Evolutionary conservation across 1,140 invertebrate genomes (phyloP), one percentile per base, ranked within the genome.

Genomic region (Ceratina australensis): DNA sequence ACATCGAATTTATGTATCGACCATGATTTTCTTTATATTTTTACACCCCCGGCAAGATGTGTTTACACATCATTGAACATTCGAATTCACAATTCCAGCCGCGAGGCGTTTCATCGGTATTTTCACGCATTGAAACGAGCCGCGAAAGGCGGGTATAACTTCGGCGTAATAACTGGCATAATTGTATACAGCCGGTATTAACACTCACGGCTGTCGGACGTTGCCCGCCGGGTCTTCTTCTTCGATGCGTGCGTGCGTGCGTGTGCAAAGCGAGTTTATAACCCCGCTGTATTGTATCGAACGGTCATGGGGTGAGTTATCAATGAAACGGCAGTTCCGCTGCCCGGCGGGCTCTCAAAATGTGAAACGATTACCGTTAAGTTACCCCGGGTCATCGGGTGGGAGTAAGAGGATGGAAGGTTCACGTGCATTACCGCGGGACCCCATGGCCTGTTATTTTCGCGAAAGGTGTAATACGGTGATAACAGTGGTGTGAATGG

Each of bases 361-460:
- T 26, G 66, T 64, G 71, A 59, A 49, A 22, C 65, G 76, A 72
- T 80, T 74, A 86, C 84, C 82, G 84, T 84, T 86, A 86, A 86
- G 56, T 79, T 59, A 61, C 67, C 69, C 59, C 60, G 16, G 63
- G 67, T 47, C 20, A 52, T 57, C 47, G 57, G 57, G 49, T 26
- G 66, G 49, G 49, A 72, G 50, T 33, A 22, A 60, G 33, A n/a
- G n/a, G 16, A 24, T 18, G 47, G 28, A 24, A 22, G 47, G 28
- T 50, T 56, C 74, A 60, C 56, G 64, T 60, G 74, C 74, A 69
- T 68, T 61, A 60, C 52, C 52, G 22, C 33, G 42, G 42, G 13
- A 50, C 33, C 26, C 10, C 33, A 10, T 13, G 71, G 16, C 15
- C 72, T 66, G 50, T 76, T 80, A 80, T 80, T 79, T 42, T 59